Percentiles rank a stretch among this genome's conserved stretches.
Evolutionary conservation across 1,140 invertebrate genomes (phyloP).

Genomic region (Frieseomelitta varia): DNA sequence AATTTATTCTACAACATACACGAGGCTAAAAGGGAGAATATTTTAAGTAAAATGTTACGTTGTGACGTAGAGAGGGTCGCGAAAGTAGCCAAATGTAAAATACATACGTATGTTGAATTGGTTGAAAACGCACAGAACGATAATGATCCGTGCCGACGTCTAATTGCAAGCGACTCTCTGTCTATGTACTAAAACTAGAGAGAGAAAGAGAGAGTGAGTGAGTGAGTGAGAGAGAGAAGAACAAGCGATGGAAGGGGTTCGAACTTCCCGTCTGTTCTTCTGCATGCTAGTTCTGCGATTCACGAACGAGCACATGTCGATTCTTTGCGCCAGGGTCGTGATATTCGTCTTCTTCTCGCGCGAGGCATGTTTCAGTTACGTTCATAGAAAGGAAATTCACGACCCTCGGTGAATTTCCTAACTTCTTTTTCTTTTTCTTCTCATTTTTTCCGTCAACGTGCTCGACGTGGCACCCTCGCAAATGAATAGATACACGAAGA

Average conservation of each 20-base stretch:
- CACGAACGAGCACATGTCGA: constrained; percentile 59
- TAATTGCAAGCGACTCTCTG: constrained; percentile 18
- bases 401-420: not conserved
- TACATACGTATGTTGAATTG: not conserved
- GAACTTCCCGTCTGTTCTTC: constrained; percentile 54
- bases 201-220: constrained; percentile 8
- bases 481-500: constrained; percentile 14
- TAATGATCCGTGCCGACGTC: not conserved
- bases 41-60: not conserved
- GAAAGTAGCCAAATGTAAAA: no score
- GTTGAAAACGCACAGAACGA: constrained; percentile 13
- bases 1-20: no score
- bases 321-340: constrained; percentile 9
- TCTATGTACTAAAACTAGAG: not conserved
- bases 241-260: constrained; percentile 26
- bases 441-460: not conserved
- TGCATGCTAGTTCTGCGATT: constrained; percentile 35
- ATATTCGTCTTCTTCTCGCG: constrained; percentile 10
- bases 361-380: not conserved
- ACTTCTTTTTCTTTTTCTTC: no score
- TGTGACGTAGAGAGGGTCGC: no score
- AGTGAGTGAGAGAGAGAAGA: constrained; percentile 1
- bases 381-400: not conserved
- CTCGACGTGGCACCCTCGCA: not conserved
- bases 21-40: not conserved